Evolutionary conservation across 2,888 invertebrate genomes (phyloP).

Genomic region (Rhagium mordax): DNA sequence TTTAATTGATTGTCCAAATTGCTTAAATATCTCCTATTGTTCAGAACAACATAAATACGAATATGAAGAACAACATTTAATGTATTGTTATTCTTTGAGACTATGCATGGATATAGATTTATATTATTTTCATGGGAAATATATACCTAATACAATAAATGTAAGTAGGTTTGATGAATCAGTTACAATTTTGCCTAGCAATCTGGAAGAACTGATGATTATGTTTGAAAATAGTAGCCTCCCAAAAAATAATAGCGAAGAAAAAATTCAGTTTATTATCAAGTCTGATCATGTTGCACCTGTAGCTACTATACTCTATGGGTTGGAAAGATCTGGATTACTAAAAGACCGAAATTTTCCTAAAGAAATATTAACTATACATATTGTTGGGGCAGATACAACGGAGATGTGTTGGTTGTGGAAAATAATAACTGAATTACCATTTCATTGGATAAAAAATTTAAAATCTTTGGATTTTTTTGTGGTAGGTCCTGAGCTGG

Average conservation of each 20-base stretch:
- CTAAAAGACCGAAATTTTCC: conserved; percentile 41
- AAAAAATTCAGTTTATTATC: conserved; percentile 35
- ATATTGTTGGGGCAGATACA: conserved; percentile 60
- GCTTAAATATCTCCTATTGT: conserved; percentile 57
- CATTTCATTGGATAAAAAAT: conserved; percentile 58
- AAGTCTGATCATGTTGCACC: conserved; percentile 44
- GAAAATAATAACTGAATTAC: conserved; percentile 53
- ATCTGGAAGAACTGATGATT: conserved; percentile 31
- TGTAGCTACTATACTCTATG: conserved; percentile 53
- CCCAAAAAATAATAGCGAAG: background rate
- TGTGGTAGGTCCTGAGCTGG: conserved; percentile 61
- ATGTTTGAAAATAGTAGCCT: conserved; percentile 28
- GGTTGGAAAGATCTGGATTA: conserved; percentile 50
- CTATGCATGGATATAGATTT: conserved; percentile 52
- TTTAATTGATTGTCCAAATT: conserved; percentile 50
- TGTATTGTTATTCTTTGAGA: conserved; percentile 50
- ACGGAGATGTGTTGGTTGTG: conserved; percentile 57
- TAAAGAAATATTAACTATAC: conserved; percentile 52
- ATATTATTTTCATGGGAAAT: conserved; percentile 37
- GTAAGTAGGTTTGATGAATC: background rate
- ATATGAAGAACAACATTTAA: conserved; percentile 45
- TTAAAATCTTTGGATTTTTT: conserved; percentile 53
- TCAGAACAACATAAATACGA: conserved; percentile 47
- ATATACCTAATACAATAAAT: conserved; percentile 4
- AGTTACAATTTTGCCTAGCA: conserved; percentile 34